phyloP scores from a whole-genome alignment of 2,888 invertebrate species.

The Taphrorychus bicolor region DNA sequence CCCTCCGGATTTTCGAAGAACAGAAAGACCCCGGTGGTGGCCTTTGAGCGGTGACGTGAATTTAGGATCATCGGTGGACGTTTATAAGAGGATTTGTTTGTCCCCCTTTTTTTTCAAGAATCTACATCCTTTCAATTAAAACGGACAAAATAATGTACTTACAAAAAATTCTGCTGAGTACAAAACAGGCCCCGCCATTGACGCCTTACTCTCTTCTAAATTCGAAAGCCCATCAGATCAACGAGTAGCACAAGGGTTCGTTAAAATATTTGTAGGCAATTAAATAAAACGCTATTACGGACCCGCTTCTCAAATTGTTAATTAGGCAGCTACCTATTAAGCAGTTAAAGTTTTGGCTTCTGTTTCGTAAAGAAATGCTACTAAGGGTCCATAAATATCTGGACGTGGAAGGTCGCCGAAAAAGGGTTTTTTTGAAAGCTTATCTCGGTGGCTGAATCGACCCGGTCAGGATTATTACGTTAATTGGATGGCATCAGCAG shows the following conservation, averaged over 20 bases:
- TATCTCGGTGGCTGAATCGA: background rate
- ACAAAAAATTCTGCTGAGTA: too few relatives aligned
- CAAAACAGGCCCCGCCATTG: constrained; percentile 12
- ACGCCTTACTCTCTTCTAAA: background rate
- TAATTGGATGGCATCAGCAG: background rate
- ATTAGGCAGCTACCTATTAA: constrained; percentile 40
- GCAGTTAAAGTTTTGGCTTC: constrained; percentile 39
- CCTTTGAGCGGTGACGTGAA: constrained; percentile 29
- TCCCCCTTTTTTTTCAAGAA: background rate
- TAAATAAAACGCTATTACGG: constrained; percentile 39
- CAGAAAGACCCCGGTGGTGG: constrained; percentile 29
- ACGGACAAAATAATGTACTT: too few relatives aligned
- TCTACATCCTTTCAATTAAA: background rate
- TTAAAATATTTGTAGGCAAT: constrained; percentile 42
- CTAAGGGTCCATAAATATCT: constrained; percentile 29
- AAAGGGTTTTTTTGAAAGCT: background rate
- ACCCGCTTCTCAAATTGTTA: constrained; percentile 38
- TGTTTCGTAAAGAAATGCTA: constrained; percentile 33
- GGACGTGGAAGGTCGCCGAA: constrained; percentile 24
- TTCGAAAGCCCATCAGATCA: constrained; percentile 10
- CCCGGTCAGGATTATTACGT: background rate
- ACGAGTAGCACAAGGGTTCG: constrained; percentile 34
- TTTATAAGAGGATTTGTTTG: constrained; percentile 30
- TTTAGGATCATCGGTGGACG: constrained; percentile 23
- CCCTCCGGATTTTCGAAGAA: constrained; percentile 31